These are phyloP conservation scores for Lontra canadensis DNA, from an alignment of 2,113 vertebrate species.

Conservation along the genomic window DNA sequence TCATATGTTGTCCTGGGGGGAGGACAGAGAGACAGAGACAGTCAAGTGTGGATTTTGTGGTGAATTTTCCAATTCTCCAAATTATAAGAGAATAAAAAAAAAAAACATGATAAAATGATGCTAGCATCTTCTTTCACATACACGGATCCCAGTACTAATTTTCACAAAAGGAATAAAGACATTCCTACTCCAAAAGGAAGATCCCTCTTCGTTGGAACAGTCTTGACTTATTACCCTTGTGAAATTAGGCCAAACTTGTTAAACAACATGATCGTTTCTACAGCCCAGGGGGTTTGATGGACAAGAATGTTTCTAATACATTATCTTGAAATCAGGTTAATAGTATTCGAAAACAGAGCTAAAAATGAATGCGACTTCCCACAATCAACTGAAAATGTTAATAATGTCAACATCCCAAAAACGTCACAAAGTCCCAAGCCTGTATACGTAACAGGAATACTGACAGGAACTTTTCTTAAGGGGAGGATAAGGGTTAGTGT, in stretches of 20 bases:
- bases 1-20: not conserved
- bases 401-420: not conserved
- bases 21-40: not conserved
- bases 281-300: not conserved
- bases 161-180: not conserved
- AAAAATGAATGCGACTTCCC: slow-evolving; percentile 23
- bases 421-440: not conserved
- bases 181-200: not conserved
- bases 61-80: slow-evolving; percentile 32
- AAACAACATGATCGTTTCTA: not conserved
- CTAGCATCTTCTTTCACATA: not conserved
- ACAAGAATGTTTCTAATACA: not conserved
- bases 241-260: not conserved
- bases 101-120: not conserved
- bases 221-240: not conserved
- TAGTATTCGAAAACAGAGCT: slow-evolving; percentile 46
- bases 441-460: slow-evolving; percentile 28
- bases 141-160: not conserved
- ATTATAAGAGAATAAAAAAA: not conserved
- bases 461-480: not conserved
- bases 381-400: not conserved
- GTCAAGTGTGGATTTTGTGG: not conserved
- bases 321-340: slow-evolving; percentile 6
- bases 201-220: not conserved
- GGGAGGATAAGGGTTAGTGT: not conserved